phyloP scores from a whole-genome alignment of 2,888 invertebrate genomes.

The Dione vanillae region DNA sequence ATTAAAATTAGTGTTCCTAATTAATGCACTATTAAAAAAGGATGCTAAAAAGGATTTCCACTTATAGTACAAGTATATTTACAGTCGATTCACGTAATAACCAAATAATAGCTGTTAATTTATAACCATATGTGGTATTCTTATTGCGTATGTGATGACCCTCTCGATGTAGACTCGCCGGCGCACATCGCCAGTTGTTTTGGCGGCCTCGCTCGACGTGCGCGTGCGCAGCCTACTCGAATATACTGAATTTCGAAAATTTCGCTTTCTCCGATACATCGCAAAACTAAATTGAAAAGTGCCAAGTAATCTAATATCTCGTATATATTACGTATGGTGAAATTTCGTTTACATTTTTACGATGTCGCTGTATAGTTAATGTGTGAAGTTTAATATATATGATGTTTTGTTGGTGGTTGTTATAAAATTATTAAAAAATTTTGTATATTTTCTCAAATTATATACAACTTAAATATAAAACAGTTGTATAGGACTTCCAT shows the following conservation, averaged over 20 bases:
- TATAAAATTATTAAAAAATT: not conserved
- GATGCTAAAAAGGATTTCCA: constrained; percentile 27
- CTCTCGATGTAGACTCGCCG: constrained; percentile 62
- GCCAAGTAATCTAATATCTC: constrained; percentile 44
- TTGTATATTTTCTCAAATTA: constrained; percentile 17
- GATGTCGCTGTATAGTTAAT: constrained; percentile 17
- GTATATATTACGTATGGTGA: constrained; percentile 43
- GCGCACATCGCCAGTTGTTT: constrained; percentile 75
- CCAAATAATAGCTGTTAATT: constrained; percentile 40
- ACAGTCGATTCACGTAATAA: constrained; percentile 38
- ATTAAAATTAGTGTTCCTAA: not conserved
- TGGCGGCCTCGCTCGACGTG: constrained; percentile 64
- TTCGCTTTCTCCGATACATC: constrained; percentile 50
- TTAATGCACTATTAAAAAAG: constrained; percentile 24
- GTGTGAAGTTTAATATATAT: constrained; percentile 19
- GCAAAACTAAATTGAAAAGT: constrained; percentile 49
- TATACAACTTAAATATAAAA: constrained; percentile 48
- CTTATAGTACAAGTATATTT: constrained; percentile 17
- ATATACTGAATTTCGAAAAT: constrained; percentile 39
- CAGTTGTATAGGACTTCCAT: not conserved
- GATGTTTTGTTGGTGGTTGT: constrained; percentile 14
- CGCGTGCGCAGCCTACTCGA: constrained; percentile 62
- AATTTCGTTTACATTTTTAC: constrained; percentile 39
- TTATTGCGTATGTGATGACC: constrained; percentile 37
- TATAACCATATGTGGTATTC: constrained; percentile 41